Percentiles rank a stretch among this genome's conserved stretches.
These are phyloP conservation scores for Limnephilus auricula DNA, from an alignment of 2,888 invertebrate species.

Conservation along the genomic window DNA sequence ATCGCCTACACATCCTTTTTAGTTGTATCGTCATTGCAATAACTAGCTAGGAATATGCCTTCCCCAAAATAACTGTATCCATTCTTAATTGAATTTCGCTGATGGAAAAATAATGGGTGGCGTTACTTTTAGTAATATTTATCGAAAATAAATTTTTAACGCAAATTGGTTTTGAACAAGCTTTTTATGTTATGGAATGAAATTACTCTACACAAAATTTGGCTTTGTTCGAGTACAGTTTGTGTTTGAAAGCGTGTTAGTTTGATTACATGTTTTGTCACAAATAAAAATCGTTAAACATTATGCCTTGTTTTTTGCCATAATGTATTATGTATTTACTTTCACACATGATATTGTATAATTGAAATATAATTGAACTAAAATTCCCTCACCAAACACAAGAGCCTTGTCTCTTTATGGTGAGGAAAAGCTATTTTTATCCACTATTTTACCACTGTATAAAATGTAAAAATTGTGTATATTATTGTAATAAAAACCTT, in stretches of 20 bases:
- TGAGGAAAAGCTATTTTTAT: too few relatives aligned
- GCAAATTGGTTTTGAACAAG: background rate
- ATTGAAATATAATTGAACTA: too few relatives aligned
- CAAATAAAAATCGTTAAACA: background rate
- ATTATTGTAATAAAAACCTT: too few relatives aligned
- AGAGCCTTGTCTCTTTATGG: too few relatives aligned
- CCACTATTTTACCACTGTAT: too few relatives aligned
- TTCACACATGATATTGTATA: too few relatives aligned
- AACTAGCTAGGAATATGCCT: background rate
- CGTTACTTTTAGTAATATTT: constrained; percentile 10
- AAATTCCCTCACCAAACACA: too few relatives aligned
- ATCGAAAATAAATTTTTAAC: background rate
- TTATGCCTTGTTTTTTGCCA: too few relatives aligned
- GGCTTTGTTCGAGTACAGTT: background rate
- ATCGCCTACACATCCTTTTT: background rate
- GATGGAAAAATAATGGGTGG: constrained; percentile 9
- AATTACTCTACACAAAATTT: background rate
- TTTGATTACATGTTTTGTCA: background rate
- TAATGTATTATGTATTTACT: too few relatives aligned
- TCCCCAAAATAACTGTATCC: background rate
- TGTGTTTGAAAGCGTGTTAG: background rate
- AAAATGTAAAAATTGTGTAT: too few relatives aligned
- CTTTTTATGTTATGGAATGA: background rate
- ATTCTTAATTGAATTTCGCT: constrained; percentile 9
- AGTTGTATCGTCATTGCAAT: background rate